phyloP scores from a whole-genome alignment of 1,140 invertebrate genomes.

The honey bee (Apis mellifera) region Amel_HAv3.1 CM009932.2:5402001-5402500 shows the following conservation, averaged over 20 bases:
- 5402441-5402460: no score
- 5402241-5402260: conserved; percentile 58
- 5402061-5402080: conserved; percentile 73
- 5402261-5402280: conserved; percentile 73
- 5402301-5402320: conserved; percentile 78
- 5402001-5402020: conserved; percentile 78
- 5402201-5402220: conserved; percentile 59
- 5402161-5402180: conserved; percentile 70
- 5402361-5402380: not conserved
- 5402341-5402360: not conserved
- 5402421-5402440: no score
- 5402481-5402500: no score
- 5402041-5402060: conserved; percentile 82
- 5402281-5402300: conserved; percentile 78
- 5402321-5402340: conserved; percentile 31
- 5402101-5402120: conserved; percentile 68
- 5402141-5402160: conserved; percentile 76
- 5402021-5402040: conserved; percentile 82
- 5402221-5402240: conserved; percentile 69
- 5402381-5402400: no score
- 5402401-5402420: no score
- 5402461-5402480: no score
- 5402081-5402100: conserved; percentile 66
- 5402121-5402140: conserved; percentile 72
- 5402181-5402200: conserved; percentile 65